Base-by-base conservation (phyloP, 2,113 vertebrate species). In the Seriola quinqueradiata region DNA sequence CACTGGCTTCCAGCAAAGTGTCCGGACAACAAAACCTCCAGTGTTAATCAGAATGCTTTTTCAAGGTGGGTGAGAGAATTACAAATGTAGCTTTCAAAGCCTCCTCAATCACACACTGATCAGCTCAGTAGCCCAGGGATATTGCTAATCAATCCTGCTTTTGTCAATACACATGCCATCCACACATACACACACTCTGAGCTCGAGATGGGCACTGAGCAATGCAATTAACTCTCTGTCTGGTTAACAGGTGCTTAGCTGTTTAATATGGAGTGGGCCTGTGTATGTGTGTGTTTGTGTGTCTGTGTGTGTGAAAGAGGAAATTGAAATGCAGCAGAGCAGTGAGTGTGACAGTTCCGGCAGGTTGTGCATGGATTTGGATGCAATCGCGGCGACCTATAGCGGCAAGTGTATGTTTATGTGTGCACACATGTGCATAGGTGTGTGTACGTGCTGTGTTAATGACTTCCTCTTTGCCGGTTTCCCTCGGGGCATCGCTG, bases 251-350 rank as follows among this genome's bases (percentile, higher is more conserved):
- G 90, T 93, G 92, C 73, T 83, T 80, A 88, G 79, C 89, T 89
- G 84, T 93, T 93, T 92, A 93, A 93, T 94, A 91, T 91, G 89
- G 79, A 92, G 87, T 23, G 58, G 17, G 58, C 74, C 28, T 54
- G 55, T 77, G 57, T 70, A 59, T 68, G 70, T 55, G 69, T 40
- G 50, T 67, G 54, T 55, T n/a, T 55, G 11, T 55, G n/a, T 83
- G 50, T 78, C 52, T 70, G 59, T 46, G 60, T 50, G 67, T 44
- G 52, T 60, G 75, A 58, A 70, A 76, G 57, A 84, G 80, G 58
- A 93, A 93, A 93, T 94, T 93, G 89, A 89, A 94, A 93, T 52
- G 89, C 93, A 94, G 92, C 88, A 84, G 92, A 93, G 93, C 93
- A 88, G 86, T 81, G 85, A 93, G 75, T 91, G 91, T 93, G 87